Evolutionary conservation across 2,113 vertebrate species (phyloP), one percentile per base, ranked within the genome.

Genomic region (Onychostruthus taczanowskii): DNA sequence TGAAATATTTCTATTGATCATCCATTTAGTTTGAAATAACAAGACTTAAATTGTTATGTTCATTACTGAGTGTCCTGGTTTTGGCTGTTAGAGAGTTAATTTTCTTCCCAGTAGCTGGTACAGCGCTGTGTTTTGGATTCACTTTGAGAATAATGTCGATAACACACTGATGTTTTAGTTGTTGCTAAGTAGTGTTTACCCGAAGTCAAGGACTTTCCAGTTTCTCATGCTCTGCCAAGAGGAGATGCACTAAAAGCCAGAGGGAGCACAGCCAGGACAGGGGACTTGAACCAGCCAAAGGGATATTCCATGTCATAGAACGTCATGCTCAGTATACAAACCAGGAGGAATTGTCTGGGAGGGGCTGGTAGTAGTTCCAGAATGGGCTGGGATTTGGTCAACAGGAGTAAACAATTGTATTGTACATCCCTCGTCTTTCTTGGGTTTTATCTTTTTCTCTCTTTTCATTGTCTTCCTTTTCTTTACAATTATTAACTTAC

Each of bases 1-100:
- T 93, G 83, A 90, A 93, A 44, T 89, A 84, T 82, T 94, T 91
- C 50, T 30, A 76, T 24, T 72, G 31, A 52, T 58, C 9, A 58
- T 75, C 75, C 28, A 31, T 62, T 74, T 82, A 62, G 7, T 43
- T 79, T 73, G 53, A 73, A 87, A 76, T 47, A 69, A 27, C 23
- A 78, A 81, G 44, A 55, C 46, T 53, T 55, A 61, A 92, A 83
- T 37, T 52, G 62, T 64, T 59, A 24, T 6, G 3, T 81, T 80
- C 59, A 59, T 83, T 87, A 49, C 31, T 19, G 21, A 50, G 7
- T 37, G 56, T 37, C 43, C 35, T 43, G 35, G 27, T 49, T 77
- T 77, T 43, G 49, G 30, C 31, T 56, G 18, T 16, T 31, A 24
- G 1, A 62, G 46, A 10, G 39, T 53, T 68, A 27, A 52, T 84